Evolutionary conservation across 2,797 vertebrate species (phyloP), one percentile per base, ranked within the genome.

Genomic region (Macroramphosus scolopax): DNA sequence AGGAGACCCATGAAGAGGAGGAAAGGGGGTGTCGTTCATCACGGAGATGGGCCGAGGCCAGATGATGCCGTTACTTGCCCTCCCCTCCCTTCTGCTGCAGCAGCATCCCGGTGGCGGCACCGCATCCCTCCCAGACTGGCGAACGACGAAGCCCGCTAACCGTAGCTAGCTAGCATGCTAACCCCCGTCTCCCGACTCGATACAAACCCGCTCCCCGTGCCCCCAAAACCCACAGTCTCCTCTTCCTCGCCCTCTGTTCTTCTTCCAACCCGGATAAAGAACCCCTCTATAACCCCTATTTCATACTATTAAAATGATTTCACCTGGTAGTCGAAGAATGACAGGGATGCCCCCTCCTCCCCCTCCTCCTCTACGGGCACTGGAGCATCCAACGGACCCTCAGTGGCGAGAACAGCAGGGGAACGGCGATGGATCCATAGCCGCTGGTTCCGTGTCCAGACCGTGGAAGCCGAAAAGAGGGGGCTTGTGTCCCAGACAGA

Each of bases 381-480:
- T 67, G 72, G 66, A 80, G 81, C 81, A 80, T 82, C 80, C 78
- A 34, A 74, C 81, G 76, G 74, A 66, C 57, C 64, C 60, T 87
- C 82, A 85, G 63, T 7, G 74, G 60, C 34, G 59, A 60, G 39
- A 45, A 50, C 70, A 14, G 74, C 33, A 57, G 65, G 62, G 40
- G 72, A 63, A 74, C 80, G 77, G 73, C 65, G 82, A 72, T 31
- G 77, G 54, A 56, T 59, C 87, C 87, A 89, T 89, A 10, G 77
- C 55, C 58, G 71, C 78, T 11, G 72, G 35, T 43, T 42, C 45
- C 52, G 68, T 32, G 65, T 72, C 77, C 77, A 55, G 48, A 72
- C 44, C 31, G 47, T 3, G 49, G 56, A 50, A 42, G 50, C 42
- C 39, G 34, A 31, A 60, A 14, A 63, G 17, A 47, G n/a, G 45